Conservation (phyloP, 1,140 invertebrate genomes). For the Conopomorpha cramerella region DNA sequence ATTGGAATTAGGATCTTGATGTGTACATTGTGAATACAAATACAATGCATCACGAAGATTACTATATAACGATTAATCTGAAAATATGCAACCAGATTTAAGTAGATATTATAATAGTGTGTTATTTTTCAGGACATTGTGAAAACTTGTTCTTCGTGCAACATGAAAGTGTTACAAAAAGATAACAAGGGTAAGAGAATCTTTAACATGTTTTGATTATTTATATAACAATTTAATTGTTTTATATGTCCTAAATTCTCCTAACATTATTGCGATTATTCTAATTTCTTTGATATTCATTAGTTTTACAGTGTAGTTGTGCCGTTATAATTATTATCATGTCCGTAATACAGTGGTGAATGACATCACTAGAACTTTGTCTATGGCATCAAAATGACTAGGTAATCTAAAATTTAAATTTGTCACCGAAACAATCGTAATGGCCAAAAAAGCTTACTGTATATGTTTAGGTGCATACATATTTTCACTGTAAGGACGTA, state of each 20-base stretch:
- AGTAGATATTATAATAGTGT: not conserved
- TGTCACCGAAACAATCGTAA: not conserved
- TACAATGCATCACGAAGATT: no score
- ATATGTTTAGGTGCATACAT: no score
- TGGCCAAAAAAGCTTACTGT: not conserved
- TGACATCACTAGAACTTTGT: no score
- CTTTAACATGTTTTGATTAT: no score
- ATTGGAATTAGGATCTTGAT: no score
- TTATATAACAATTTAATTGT: constrained; percentile 31
- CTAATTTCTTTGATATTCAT: no score
- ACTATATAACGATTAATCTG: no score
- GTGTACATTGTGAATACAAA: no score
- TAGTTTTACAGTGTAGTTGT: not conserved
- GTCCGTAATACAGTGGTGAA: no score
- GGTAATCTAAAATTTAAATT: not conserved
- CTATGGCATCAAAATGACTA: no score
- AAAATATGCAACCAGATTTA: no score
- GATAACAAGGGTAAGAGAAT: constrained; percentile 56
- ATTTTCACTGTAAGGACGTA: not conserved
- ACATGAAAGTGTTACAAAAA: constrained; percentile 36
- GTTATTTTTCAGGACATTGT: constrained; percentile 28
- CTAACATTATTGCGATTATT: not conserved
- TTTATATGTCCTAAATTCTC: not conserved
- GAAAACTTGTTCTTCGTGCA: constrained; percentile 41
- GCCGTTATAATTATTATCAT: not conserved